A percentile compares a stretch with the other conserved stretches of the same genome.
phyloP scores from a whole-genome alignment of 2,888 invertebrate species.

The Cancer borealis region DNA sequence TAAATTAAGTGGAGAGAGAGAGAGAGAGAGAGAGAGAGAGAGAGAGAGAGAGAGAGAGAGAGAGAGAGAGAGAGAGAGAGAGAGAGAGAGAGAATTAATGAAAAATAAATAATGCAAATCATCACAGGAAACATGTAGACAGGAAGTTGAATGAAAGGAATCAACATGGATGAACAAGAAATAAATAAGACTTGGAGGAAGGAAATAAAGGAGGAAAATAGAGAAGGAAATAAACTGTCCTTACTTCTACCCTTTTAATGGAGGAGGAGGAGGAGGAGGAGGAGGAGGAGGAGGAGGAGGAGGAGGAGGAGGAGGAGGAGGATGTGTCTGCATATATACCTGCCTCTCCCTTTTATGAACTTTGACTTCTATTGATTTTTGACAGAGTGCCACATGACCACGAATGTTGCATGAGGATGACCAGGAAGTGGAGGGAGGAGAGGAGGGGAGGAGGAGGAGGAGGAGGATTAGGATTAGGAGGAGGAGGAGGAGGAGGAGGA shows the following conservation, averaged over 20 bases:
- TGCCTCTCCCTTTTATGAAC: neutral
- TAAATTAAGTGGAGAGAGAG: neutral
- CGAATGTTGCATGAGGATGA: neutral
- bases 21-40: slow-evolving; percentile 40
- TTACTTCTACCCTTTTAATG: too few relatives aligned
- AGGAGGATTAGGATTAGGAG: neutral
- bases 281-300: neutral
- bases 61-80: neutral
- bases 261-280: neutral
- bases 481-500: neutral
- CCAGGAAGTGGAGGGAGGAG: neutral
- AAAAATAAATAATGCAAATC: neutral
- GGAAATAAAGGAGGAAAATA: too few relatives aligned
- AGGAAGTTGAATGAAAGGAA: too few relatives aligned
- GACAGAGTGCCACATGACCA: neutral
- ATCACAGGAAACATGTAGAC: neutral
- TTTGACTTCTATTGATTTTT: slow-evolving; percentile 18
- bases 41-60: neutral
- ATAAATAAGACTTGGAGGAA: too few relatives aligned
- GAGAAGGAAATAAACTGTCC: too few relatives aligned
- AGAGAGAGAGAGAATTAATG: too few relatives aligned
- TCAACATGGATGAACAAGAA: too few relatives aligned
- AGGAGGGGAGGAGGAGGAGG: neutral
- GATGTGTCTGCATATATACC: neutral
- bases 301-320: neutral